These are phyloP conservation scores for Percopsis transmontana DNA, from an alignment of 2,113 vertebrate genomes.

Conservation along the genomic window DNA sequence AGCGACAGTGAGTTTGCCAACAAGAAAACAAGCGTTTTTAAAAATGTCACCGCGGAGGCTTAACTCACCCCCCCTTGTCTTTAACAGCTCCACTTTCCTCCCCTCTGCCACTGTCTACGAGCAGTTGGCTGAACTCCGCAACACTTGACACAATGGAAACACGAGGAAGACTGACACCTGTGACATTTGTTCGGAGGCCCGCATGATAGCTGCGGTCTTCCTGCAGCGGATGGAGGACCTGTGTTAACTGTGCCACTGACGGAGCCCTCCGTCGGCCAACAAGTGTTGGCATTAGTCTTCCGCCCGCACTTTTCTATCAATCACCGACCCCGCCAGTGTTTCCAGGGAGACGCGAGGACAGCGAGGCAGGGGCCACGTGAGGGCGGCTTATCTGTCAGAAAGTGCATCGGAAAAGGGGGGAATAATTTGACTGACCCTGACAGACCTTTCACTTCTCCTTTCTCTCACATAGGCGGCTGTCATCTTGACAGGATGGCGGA, in stretches of 20 bases:
- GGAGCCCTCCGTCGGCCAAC: constrained; percentile 63
- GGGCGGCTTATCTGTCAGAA: constrained; percentile 63
- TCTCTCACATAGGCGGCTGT: constrained; percentile 45
- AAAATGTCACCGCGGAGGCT: constrained; percentile 61
- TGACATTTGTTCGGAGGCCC: constrained; percentile 69
- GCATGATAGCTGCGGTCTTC: constrained; percentile 47
- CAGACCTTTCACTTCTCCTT: constrained; percentile 61
- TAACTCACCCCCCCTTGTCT: constrained; percentile 35
- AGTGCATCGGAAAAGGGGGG: constrained; percentile 50
- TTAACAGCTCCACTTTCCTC: constrained; percentile 24
- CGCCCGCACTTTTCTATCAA: constrained; percentile 61
- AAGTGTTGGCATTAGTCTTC: constrained; percentile 59
- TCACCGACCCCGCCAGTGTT: constrained; percentile 50
- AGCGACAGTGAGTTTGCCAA: constrained; percentile 29
- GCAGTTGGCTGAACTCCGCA: constrained; percentile 45
- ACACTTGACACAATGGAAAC: constrained; percentile 30
- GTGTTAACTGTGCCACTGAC: constrained; percentile 47
- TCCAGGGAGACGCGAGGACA: constrained; percentile 53
- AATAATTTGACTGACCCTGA: constrained; percentile 66
- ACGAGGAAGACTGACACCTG: constrained; percentile 43
- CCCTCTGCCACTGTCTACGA: constrained; percentile 44
- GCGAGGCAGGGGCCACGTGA: constrained; percentile 25
- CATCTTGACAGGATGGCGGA: constrained; percentile 41
- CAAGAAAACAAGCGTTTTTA: constrained; percentile 46
- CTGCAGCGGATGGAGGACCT: constrained; percentile 42